Base-by-base conservation (phyloP, 2,888 invertebrate genomes). In the Strigamia transsilvanica region DNA sequence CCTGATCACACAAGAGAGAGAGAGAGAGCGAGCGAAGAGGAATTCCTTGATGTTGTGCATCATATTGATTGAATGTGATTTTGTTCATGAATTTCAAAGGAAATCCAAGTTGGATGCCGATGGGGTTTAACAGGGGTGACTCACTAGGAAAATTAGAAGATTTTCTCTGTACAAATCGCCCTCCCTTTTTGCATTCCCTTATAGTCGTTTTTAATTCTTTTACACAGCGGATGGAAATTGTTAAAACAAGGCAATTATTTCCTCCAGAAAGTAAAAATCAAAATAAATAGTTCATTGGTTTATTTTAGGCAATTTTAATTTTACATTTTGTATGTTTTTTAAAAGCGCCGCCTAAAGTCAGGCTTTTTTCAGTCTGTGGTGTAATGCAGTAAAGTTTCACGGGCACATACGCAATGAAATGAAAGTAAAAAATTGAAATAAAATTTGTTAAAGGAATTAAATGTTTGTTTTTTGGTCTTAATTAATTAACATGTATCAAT, bases 61-160 rank as follows among this genome's bases (percentile, higher is more conserved):
- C 66, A 66, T 66, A 66, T 66, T 66, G 66, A 66, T 66, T 66
- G 66, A 66, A 66, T 66, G 66, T 66, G 66, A 66, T 66, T 66
- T 66, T 66, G 27, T 23, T 66, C 66, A 66, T 66, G 66, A 66
- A 66, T 66, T 66, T 66, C 66, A 66, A 66, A 66, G 66, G 66
- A 32, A 66, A 66, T 66, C 66, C 27, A 23, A 9, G 27, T 66
- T 66, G 66, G 27, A 66, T 66, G 66, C 66, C 66, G 66, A 12
- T 66, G 66, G 66, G 66, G 66, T 66, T 66, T 66, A 66, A 66
- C 66, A 27, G 32, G 66, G 27, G 66, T 66, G 66, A 66, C 27
- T 66, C 66, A 66, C 27, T 66, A 66, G 27, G 23, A 66, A 9
- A 66, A 23, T 66, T 66, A 66, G 61, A 61, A 9, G 61, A 61